These are phyloP conservation scores for Ginglymostoma cirratum DNA, from an alignment of 2,113 vertebrate genomes.

Conservation along the genomic window DNA sequence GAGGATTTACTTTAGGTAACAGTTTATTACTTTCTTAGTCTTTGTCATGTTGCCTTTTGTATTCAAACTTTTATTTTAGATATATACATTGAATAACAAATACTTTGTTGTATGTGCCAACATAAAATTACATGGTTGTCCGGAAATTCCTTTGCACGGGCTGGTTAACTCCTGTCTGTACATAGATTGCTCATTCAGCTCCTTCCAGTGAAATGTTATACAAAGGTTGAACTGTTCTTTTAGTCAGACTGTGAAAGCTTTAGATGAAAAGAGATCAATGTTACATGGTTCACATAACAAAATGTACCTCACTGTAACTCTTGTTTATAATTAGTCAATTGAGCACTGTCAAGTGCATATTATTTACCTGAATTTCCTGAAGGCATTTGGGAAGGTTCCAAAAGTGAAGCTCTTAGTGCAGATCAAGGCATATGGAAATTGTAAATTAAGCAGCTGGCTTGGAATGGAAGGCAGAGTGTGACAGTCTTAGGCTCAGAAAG, in stretches of 20 bases:
- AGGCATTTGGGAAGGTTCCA: background rate
- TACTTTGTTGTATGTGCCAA: background rate
- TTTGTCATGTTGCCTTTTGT: background rate
- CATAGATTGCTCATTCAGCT: background rate
- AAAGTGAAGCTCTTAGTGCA: background rate
- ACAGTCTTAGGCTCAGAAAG: background rate
- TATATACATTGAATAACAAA: background rate
- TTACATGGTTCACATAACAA: background rate
- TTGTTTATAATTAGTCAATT: background rate
- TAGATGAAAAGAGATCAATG: background rate
- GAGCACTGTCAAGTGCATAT: background rate
- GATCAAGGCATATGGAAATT: background rate
- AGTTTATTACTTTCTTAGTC: background rate
- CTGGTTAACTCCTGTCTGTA: background rate
- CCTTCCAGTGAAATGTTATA: background rate
- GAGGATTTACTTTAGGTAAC: slow-evolving; percentile 89
- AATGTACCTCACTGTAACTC: background rate
- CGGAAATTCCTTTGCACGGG: background rate
- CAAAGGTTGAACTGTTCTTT: background rate
- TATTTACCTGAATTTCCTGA: background rate
- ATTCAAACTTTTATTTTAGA: background rate
- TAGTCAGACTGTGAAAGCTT: background rate
- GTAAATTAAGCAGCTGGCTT: background rate
- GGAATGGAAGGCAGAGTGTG: background rate
- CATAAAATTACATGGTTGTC: background rate